phyloP scores from a whole-genome alignment of 1,140 invertebrate species.

The Thaumetopoea pityocampa region DNA sequence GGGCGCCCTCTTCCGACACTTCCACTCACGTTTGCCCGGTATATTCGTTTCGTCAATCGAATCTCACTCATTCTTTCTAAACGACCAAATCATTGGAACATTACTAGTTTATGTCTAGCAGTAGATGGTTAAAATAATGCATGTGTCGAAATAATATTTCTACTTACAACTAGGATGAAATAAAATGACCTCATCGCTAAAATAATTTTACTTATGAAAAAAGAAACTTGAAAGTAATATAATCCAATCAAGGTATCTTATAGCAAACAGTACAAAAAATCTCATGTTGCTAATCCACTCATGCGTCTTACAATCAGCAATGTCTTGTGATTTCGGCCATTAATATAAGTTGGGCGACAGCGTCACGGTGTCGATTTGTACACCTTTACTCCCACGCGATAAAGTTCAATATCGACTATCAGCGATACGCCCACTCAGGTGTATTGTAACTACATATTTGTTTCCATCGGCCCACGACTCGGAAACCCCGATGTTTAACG shows the following conservation, averaged over 20 bases:
- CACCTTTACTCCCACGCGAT: slow-evolving; percentile 16
- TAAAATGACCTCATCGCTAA: slow-evolving; percentile 10
- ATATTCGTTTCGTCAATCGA: too few species aligned
- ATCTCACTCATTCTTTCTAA: too few species aligned
- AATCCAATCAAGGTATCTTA: slow-evolving; percentile 1
- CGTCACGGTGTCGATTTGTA: slow-evolving; percentile 19
- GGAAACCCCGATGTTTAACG: slow-evolving; percentile 59
- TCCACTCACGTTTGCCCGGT: too few species aligned
- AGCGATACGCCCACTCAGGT: slow-evolving; percentile 35
- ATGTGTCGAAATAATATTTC: too few species aligned
- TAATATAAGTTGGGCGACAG: slow-evolving; percentile 22
- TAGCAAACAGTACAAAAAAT: slow-evolving; percentile 4
- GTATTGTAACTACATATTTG: slow-evolving; percentile 41
- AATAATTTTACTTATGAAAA: background rate
- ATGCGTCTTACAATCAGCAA: slow-evolving; percentile 3
- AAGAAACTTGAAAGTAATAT: background rate
- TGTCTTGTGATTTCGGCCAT: slow-evolving; percentile 18
- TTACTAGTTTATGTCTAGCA: too few species aligned
- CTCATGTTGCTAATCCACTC: slow-evolving; percentile 11
- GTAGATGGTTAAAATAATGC: too few species aligned
- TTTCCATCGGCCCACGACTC: slow-evolving; percentile 38
- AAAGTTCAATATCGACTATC: slow-evolving; percentile 19
- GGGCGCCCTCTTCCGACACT: too few species aligned
- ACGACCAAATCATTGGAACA: too few species aligned
- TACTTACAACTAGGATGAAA: too few species aligned